These are phyloP conservation scores for Delia radicum DNA, from an alignment of 1,140 invertebrate species.

Conservation along the genomic window DNA sequence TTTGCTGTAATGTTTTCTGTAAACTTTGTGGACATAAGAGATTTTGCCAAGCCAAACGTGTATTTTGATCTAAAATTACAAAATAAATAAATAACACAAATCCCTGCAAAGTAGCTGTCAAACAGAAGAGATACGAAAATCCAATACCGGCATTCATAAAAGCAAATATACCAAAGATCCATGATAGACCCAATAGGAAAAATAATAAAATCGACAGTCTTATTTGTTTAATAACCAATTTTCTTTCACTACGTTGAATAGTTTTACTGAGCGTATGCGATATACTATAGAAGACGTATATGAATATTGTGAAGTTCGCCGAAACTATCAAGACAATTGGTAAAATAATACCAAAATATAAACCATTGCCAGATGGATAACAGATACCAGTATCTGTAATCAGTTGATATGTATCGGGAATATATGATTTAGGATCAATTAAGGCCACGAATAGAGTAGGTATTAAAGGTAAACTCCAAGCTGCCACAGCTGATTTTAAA, in stretches of 20 bases:
- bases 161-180: slow-evolving; percentile 65
- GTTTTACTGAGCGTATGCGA: slow-evolving; percentile 57
- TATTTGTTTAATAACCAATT: slow-evolving; percentile 60
- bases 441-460: slow-evolving; percentile 58
- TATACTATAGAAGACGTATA: slow-evolving; percentile 61
- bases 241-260: slow-evolving; percentile 55
- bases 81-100: slow-evolving; percentile 68
- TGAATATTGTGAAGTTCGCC: slow-evolving; percentile 61
- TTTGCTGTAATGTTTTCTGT: neutral
- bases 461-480: slow-evolving; percentile 60
- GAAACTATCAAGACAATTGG: slow-evolving; percentile 60
- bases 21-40: slow-evolving; percentile 23
- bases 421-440: slow-evolving; percentile 58
- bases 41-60: slow-evolving; percentile 59
- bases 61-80: slow-evolving; percentile 62
- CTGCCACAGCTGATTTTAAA: slow-evolving; percentile 58
- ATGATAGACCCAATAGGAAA: slow-evolving; percentile 64
- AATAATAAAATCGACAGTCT: slow-evolving; percentile 63
- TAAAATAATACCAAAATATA: slow-evolving; percentile 60
- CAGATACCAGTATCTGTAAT: slow-evolving; percentile 55
- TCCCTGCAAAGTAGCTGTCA: slow-evolving; percentile 65
- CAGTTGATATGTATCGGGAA: slow-evolving; percentile 43
- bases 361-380: slow-evolving; percentile 61
- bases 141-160: slow-evolving; percentile 57
- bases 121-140: slow-evolving; percentile 64